Evolutionary conservation across 2,888 invertebrate genomes (phyloP).

Genomic region (Schrankia costaestrigalis): DNA sequence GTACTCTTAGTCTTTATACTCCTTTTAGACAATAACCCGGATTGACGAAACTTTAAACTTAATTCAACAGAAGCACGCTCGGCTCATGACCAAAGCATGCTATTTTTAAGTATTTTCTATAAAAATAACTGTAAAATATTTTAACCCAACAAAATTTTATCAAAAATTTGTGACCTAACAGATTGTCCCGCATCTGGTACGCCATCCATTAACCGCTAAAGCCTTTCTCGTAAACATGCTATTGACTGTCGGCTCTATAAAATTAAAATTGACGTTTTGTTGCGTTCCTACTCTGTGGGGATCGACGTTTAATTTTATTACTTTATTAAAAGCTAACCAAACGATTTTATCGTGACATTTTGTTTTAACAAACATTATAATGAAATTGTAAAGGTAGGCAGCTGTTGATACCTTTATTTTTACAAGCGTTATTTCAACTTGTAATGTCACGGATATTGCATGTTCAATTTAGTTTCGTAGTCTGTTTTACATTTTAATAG

Average conservation of each 20-base stretch:
- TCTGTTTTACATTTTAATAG: too few species aligned
- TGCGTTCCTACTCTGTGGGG: slow-evolving; percentile 28
- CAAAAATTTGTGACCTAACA: neutral
- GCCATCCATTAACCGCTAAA: slow-evolving; percentile 39
- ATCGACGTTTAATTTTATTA: slow-evolving; percentile 60
- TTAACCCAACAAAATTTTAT: neutral
- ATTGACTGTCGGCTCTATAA: slow-evolving; percentile 41
- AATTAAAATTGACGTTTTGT: slow-evolving; percentile 62
- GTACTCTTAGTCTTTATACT: too few species aligned
- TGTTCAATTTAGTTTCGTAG: too few species aligned
- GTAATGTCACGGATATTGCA: too few species aligned
- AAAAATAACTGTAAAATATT: neutral
- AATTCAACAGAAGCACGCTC: too few species aligned
- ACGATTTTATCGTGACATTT: slow-evolving; percentile 44
- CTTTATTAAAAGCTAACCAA: slow-evolving; percentile 52
- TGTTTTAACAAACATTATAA: too few species aligned
- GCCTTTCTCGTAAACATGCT: slow-evolving; percentile 37
- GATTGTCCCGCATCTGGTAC: too few species aligned
- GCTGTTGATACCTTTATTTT: too few species aligned
- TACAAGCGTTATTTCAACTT: too few species aligned
- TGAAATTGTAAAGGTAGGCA: too few species aligned
- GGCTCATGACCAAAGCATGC: neutral
- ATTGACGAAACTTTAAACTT: too few species aligned
- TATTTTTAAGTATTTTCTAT: neutral
- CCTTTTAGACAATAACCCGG: too few species aligned